Percentiles rank a stretch among this genome's conserved stretches.
Evolutionary conservation across 2,888 invertebrate species (phyloP).

Genomic region (Catocala nupta): DNA sequence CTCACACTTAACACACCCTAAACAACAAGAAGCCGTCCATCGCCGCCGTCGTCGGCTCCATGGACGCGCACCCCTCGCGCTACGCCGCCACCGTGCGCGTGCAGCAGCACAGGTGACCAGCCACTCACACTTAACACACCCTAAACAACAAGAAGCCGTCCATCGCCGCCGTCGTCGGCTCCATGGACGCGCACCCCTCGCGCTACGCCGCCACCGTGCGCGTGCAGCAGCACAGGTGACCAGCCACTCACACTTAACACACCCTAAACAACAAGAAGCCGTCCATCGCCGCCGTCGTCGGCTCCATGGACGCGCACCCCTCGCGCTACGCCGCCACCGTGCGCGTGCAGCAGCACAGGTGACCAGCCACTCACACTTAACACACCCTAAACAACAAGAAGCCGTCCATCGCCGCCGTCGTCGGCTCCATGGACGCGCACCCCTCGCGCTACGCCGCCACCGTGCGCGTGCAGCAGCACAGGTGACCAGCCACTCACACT

Average conservation of each 20-base stretch:
- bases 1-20: too few relatives aligned
- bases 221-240: conserved; percentile 95
- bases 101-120: conserved; percentile 92
- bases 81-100: conserved; percentile 99
- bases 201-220: conserved; percentile 99
- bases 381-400: conserved; percentile 93
- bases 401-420: conserved; percentile 99
- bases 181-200: conserved; percentile 99
- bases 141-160: conserved; percentile 98
- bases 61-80: conserved; percentile 99
- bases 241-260: too few relatives aligned
- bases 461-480: conserved; percentile 98
- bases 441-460: conserved; percentile 99
- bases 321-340: conserved; percentile 99
- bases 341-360: conserved; percentile 97
- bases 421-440: conserved; percentile 99
- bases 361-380: too few relatives aligned
- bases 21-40: conserved; percentile 99
- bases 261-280: conserved; percentile 96
- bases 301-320: conserved; percentile 99
- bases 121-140: too few relatives aligned
- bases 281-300: conserved; percentile 99
- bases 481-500: conserved; percentile 48
- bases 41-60: conserved; percentile 99
- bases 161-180: conserved; percentile 99